Evolutionary conservation across 1,140 invertebrate species (phyloP).

Genomic region (Maconellicoccus hirsutus): DNA sequence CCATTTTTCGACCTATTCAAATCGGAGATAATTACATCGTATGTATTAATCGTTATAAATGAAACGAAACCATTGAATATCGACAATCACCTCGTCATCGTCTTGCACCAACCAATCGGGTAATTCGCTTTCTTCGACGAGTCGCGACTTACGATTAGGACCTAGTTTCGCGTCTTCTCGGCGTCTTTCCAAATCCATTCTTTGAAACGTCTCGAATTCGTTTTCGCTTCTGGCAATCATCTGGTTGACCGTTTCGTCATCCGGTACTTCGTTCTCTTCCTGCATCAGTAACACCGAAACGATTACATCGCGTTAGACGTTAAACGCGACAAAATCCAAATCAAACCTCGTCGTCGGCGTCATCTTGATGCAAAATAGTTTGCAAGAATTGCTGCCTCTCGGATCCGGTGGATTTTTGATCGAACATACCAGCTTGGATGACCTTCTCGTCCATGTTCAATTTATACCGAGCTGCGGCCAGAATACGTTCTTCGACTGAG

Average conservation of each 20-base stretch:
- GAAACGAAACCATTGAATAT: background rate
- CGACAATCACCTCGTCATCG: slow-evolving; percentile 68
- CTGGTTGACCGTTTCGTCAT: slow-evolving; percentile 97
- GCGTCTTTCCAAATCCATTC: slow-evolving; percentile 83
- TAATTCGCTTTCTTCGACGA: slow-evolving; percentile 87
- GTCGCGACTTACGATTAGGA: slow-evolving; percentile 59
- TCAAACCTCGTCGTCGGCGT: slow-evolving; percentile 76
- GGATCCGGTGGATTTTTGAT: slow-evolving; percentile 93
- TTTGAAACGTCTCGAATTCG: slow-evolving; percentile 90
- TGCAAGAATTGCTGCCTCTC: slow-evolving; percentile 92
- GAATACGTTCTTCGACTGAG: slow-evolving; percentile 94
- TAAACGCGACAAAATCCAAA: background rate
- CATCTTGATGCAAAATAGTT: slow-evolving; percentile 84
- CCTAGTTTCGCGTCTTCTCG: slow-evolving; percentile 66
- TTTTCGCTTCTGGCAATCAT: slow-evolving; percentile 93
- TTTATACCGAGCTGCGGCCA: slow-evolving; percentile 85
- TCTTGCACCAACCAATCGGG: slow-evolving; percentile 91
- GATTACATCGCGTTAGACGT: no score
- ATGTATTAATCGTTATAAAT: background rate
- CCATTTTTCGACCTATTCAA: slow-evolving; percentile 47
- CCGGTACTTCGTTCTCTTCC: slow-evolving; percentile 96
- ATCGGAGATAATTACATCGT: background rate
- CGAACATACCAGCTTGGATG: slow-evolving; percentile 99
- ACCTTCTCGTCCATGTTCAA: slow-evolving; percentile 99
- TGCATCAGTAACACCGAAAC: background rate